phyloP scores from a whole-genome alignment of 2,797 vertebrate genomes.

The Myripristis murdjan region DNA sequence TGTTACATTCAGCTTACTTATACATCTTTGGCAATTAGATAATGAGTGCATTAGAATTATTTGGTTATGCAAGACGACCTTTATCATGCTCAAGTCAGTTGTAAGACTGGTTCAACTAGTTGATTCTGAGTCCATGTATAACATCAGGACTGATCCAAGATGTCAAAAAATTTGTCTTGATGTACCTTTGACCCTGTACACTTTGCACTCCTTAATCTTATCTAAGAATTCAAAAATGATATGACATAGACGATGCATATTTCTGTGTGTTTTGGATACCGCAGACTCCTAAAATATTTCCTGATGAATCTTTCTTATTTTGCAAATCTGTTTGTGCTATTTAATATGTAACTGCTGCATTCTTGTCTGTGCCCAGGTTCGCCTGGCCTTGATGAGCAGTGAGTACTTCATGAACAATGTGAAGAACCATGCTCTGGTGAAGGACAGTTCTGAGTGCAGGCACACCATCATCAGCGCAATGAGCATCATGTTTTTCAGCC shows the following conservation, averaged over 20 bases:
- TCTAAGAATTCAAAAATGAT: no score
- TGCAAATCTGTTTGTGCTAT: not conserved
- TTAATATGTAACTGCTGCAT: not conserved
- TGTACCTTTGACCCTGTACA: no score
- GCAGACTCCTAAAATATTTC: not conserved
- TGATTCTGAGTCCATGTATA: no score
- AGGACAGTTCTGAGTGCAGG: slow-evolving; percentile 44
- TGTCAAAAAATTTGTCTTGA: no score
- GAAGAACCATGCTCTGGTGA: slow-evolving; percentile 37
- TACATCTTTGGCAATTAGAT: not conserved
- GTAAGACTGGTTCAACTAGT: no score
- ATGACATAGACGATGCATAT: no score
- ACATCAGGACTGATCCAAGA: no score
- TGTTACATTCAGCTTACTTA: no score
- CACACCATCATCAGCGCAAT: slow-evolving; percentile 79
- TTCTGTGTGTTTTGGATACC: not conserved
- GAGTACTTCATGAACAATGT: slow-evolving; percentile 38
- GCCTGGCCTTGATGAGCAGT: slow-evolving; percentile 48
- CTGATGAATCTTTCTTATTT: not conserved
- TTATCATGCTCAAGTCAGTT: not conserved
- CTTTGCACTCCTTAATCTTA: no score
- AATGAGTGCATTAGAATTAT: no score
- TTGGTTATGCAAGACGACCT: not conserved
- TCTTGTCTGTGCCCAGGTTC: slow-evolving; percentile 46
- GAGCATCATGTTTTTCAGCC: slow-evolving; percentile 75